Evolutionary conservation across 2,888 invertebrate species (phyloP), one percentile per base, ranked within the genome.

Genomic region (Hartigia nigra): DNA sequence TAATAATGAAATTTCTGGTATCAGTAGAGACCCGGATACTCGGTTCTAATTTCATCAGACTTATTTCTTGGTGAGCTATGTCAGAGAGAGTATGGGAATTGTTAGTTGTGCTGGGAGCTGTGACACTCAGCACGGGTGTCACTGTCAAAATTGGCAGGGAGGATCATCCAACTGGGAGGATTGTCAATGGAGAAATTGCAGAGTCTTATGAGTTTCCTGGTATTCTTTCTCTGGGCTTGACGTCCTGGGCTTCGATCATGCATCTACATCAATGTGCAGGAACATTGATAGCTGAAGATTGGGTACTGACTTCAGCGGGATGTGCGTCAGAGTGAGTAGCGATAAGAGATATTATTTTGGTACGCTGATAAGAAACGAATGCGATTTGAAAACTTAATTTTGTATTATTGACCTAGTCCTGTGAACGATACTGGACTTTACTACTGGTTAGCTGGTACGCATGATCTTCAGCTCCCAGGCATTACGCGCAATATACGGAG

Each of bases 261-360:
- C 78, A 78, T 37, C 12, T 78, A 11, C 78, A 78, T n/a, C 55
- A 70, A 31, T 78, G 78, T 72, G 70, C 75, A 1, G 78, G 78
- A 55, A 23, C 55, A 2, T 55, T 55, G 9, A 23, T 55, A 9
- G 23, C 55, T 55, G 55, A 55, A 55, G 23, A 55, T 23, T 55
- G 55, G 55, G 55, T 55, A 55, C 23, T 55, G 55, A 23, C 55
- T 23, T 55, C 55, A 55, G 55, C 55, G 1, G 55, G 55, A 23
- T 55, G 55, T 23, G 9, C 23, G 5, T 9, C 9, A 9, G 9
- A 23, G 55, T 55, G 23, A 55, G 55, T 55, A 23, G 5, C 5
- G 55, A 55, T 55, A 55, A 55, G 9, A 55, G 55, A 9, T 55
- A 55, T 55, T 55, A 55, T 9, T 55, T 23, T 55, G 55, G 0